Base-by-base conservation (phyloP, 1,140 invertebrate species). In the Dolichoris vasculosae region DNA sequence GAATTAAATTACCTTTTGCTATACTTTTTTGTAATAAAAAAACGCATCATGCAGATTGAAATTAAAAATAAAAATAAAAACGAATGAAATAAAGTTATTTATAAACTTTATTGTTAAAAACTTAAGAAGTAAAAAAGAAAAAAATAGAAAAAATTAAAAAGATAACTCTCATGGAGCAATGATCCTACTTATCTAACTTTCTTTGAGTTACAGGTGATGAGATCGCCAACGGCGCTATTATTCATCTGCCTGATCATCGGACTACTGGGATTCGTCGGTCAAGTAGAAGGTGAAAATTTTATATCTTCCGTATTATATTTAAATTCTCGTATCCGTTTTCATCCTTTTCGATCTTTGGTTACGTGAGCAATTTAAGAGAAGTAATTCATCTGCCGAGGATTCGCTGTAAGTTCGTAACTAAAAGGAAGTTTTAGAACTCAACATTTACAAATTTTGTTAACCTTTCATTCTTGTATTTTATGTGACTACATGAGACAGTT, bases 261-360 rank as follows among this genome's bases (percentile, higher is more conserved):
- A 40, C 88, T 93, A 48, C 55, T 91, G 76, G 90, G 89, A 84
- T 85, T 90, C 59, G 87, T 89, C 76, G 88, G 92, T 80, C 88
- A 92, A 87, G 89, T 89, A 83, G 92, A 93, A 91, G 92, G 93
- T 93, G 89, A 89, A 85, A 87, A 32, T 48, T 40, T 63, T 78
- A 32, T 26, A 38, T 69, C 51, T 83, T 75, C 43, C 81, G 48
- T 13, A 46, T 69, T 51, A 4, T 40, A n/a, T 17, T 51, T 38
- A 32, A 1, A 30, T 3, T 32, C 30, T 63, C n/a, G 48, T 38
- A 20, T 38, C 15, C 32, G n/a, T 11, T 75, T 75, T 43, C 71
- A 38, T 46, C 26, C 43, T 75, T 75, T n/a, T n/a, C 0, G 0
- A 35, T n/a, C 35, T 75, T 46, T 38, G n/a, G 6, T 69, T 38